A percentile compares a stretch with the other conserved stretches of the same genome.
These are phyloP conservation scores for Sciaenops ocellatus DNA, from an alignment of 2,797 vertebrate species.

Conservation along the genomic window DNA sequence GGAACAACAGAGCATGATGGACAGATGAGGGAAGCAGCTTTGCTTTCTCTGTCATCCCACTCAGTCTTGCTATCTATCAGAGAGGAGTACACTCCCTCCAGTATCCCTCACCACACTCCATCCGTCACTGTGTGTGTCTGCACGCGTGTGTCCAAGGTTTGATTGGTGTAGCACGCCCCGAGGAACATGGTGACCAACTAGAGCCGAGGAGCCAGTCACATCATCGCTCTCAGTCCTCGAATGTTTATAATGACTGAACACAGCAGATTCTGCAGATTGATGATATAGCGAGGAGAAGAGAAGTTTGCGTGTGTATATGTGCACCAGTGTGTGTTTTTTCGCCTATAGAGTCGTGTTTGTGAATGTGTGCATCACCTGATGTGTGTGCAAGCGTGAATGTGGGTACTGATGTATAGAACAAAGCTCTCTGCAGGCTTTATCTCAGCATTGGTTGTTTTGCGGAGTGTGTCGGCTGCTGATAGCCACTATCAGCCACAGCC, in stretches of 20 bases:
- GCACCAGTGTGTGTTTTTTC: not conserved
- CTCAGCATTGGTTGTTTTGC: constrained; percentile 61
- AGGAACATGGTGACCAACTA: constrained; percentile 52
- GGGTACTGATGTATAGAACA: constrained; percentile 54
- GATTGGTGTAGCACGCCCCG: constrained; percentile 44
- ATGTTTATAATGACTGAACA: constrained; percentile 53
- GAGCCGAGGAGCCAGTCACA: constrained; percentile 45
- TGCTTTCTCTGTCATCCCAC: constrained; percentile 69
- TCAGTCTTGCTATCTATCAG: constrained; percentile 69
- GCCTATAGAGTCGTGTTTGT: constrained; percentile 13
- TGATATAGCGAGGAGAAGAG: constrained; percentile 14
- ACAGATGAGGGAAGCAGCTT: constrained; percentile 68
- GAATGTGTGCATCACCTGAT: constrained; percentile 18
- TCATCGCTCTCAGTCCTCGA: constrained; percentile 38
- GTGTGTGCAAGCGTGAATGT: constrained; percentile 30
- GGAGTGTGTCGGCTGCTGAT: constrained; percentile 70
- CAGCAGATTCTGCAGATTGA: constrained; percentile 50
- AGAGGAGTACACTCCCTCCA: constrained; percentile 53
- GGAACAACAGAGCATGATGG: constrained; percentile 60
- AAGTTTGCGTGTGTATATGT: constrained; percentile 7
- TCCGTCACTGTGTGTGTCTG: constrained; percentile 50
- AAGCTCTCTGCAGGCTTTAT: constrained; percentile 70
- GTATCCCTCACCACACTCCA: constrained; percentile 48
- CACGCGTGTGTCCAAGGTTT: constrained; percentile 27
- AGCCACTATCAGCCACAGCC: constrained; percentile 73